Evolutionary conservation across 2,113 vertebrate genomes (phyloP).

Genomic region (Oreochromis niloticus): DNA sequence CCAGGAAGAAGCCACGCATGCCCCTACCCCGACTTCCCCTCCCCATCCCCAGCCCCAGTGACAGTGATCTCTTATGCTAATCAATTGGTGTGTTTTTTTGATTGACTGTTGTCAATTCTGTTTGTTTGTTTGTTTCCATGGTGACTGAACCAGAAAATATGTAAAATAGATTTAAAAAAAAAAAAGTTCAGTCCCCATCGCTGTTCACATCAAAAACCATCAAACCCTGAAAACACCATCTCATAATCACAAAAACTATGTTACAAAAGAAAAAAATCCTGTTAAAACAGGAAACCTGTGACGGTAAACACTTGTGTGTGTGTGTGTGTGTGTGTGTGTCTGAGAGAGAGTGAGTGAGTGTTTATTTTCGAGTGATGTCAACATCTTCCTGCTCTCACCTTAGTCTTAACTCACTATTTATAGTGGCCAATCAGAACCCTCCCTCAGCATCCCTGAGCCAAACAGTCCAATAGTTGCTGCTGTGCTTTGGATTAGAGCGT

Average conservation of each 20-base stretch:
- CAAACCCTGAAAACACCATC: slow-evolving; percentile 20
- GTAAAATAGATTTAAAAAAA: slow-evolving; percentile 32
- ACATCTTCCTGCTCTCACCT: slow-evolving; percentile 41
- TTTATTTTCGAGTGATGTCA: slow-evolving; percentile 35
- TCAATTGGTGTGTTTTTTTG: slow-evolving; percentile 60
- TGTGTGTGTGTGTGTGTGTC: background rate
- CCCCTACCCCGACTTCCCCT: background rate
- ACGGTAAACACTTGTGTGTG: background rate
- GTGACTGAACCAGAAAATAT: slow-evolving; percentile 48
- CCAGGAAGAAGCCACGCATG: slow-evolving; percentile 58
- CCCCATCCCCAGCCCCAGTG: slow-evolving; percentile 4
- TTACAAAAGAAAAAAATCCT: slow-evolving; percentile 46
- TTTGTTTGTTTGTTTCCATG: slow-evolving; percentile 50
- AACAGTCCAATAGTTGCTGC: background rate
- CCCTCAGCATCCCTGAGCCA: background rate
- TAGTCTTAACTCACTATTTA: slow-evolving; percentile 51
- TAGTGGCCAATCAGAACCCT: slow-evolving; percentile 47
- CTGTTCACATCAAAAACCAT: slow-evolving; percentile 32
- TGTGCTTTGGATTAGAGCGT: background rate
- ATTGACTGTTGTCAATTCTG: slow-evolving; percentile 64
- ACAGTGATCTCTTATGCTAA: slow-evolving; percentile 66
- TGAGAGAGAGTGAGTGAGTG: background rate
- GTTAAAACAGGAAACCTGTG: slow-evolving; percentile 40
- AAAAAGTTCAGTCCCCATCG: slow-evolving; percentile 8
- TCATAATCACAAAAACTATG: slow-evolving; percentile 22